Base-by-base conservation (phyloP, 2,113 vertebrate species). In the Turnix velox region DNA sequence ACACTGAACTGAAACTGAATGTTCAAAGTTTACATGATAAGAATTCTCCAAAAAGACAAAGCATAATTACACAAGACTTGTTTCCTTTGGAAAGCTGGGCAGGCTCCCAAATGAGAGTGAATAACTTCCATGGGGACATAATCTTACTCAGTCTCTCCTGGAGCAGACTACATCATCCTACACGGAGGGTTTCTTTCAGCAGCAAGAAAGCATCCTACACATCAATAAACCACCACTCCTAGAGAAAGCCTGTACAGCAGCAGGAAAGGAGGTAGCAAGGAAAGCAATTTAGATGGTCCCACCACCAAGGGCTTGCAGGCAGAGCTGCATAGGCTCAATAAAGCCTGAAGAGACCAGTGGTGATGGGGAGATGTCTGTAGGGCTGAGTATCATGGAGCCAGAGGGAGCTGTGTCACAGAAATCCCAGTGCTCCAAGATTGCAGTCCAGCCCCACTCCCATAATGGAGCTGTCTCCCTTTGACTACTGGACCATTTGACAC, bases 41-140 rank as follows among this genome's bases (percentile, higher is more conserved):
- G 57, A 87, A 78, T 39, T 67, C 61, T 88, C 84, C 80, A 84
- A 78, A 94, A 78, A 75, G 84, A 84, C 81, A 84, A 82, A 68
- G 28, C 9, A 9, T 31, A 65, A 82, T 72, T 72, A 72, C 52
- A 27, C 20, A 75, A 51, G 48, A 40, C 22, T 89, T 45, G 35
- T 43, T 75, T 75, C 78, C 74, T 68, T 82, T n/a, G 62, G 67
- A 93, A 78, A 87, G 30, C 25, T 2, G 5, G 49, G 75, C 57
- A 87, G 69, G 18, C 5, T 87, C 73, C 77, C 61, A 91, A 14
- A 87, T 5, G 18, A 25, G 25, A 87, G 33, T 28, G 10, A 92
- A 3, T 55, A 92, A 90, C 57, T 88, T 92, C 76, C 72, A 77
- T 4, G 14, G 33, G 40, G 30, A 81, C 25, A 40, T 62, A 69